Evolutionary conservation across 2,113 vertebrate species (phyloP).

Genomic region (Camelus dromedarius): DNA sequence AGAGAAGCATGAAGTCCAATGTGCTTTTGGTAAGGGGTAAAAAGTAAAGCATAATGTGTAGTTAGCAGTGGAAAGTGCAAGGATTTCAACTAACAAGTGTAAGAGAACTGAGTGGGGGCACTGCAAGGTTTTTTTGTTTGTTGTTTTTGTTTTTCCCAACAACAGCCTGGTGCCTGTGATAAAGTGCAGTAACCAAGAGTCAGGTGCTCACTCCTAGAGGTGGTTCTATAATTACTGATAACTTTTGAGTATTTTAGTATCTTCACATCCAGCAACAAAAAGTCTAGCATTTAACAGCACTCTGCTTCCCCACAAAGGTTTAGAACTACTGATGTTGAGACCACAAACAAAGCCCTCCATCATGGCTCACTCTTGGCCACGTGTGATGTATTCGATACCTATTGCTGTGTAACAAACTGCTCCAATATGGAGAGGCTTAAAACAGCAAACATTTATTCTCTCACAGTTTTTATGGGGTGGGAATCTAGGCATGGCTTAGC

Average conservation of each 20-base stretch:
- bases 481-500: background rate
- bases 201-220: rapidly evolving
- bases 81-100: background rate
- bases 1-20: background rate
- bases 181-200: too few relatives aligned
- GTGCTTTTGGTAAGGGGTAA: background rate
- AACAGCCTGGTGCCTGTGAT: background rate
- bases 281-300: background rate
- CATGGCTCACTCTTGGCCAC: background rate
- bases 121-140: background rate
- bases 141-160: too few relatives aligned
- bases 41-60: background rate
- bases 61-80: background rate
- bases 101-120: background rate
- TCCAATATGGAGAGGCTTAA: background rate
- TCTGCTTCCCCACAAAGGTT: background rate
- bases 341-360: background rate
- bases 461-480: background rate
- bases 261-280: background rate
- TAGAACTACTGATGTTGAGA: background rate
- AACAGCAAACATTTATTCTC: background rate
- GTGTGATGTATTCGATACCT: background rate
- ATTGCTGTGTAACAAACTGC: background rate
- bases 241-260: background rate
- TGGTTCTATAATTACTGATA: background rate